These are phyloP conservation scores for Meta bourneti DNA, from an alignment of 2,888 invertebrate species.

Conservation along the genomic window DNA sequence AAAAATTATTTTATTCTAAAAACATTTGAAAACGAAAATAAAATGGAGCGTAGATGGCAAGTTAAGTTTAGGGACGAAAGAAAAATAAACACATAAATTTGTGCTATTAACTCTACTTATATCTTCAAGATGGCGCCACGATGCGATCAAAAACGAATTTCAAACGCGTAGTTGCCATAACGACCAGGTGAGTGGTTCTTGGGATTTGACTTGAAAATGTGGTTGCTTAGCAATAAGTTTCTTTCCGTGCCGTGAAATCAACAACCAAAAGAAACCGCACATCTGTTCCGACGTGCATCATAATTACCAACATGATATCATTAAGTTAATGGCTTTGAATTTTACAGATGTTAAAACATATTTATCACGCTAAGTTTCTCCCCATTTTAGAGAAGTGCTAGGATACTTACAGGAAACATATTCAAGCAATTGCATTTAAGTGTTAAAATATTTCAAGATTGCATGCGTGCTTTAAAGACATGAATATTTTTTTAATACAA, in stretches of 20 bases:
- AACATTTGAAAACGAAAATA: too few species aligned
- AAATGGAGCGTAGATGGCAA: too few species aligned
- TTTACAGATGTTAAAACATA: background rate
- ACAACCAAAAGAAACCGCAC: slow-evolving; percentile 6
- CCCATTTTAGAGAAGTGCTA: background rate
- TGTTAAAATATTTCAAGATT: background rate
- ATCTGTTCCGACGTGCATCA: background rate
- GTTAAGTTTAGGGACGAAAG: background rate
- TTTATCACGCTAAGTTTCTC: background rate
- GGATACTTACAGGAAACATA: background rate
- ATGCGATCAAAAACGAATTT: background rate
- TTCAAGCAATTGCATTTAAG: background rate
- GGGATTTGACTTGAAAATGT: background rate
- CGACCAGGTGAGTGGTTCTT: background rate
- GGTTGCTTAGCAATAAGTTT: slow-evolving; percentile 30
- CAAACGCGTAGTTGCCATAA: background rate
- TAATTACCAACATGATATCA: slow-evolving; percentile 6
- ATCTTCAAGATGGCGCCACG: slow-evolving; percentile 15
- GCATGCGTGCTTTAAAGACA: too few species aligned
- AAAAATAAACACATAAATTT: background rate
- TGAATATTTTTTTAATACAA: too few species aligned
- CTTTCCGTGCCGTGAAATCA: background rate
- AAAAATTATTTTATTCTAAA: too few species aligned
- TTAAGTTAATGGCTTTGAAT: slow-evolving; percentile 2
- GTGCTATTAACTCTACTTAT: too few species aligned